Percentiles rank a stretch among this genome's conserved stretches.
Evolutionary conservation across 1,140 invertebrate species (phyloP).

Genomic region (Drosophila lacteicornis): DNA sequence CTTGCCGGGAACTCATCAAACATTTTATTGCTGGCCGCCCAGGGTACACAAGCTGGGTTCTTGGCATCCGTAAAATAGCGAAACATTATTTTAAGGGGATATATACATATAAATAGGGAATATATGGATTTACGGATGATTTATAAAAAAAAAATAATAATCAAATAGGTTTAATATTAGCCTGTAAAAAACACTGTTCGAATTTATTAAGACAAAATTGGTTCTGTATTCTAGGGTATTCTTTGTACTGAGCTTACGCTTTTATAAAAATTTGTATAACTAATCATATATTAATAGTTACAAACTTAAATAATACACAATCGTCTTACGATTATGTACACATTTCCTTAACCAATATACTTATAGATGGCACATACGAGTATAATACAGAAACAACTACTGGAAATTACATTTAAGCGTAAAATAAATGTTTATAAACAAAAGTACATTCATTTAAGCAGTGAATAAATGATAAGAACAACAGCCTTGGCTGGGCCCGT

Average conservation of each 20-base stretch:
- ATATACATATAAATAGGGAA: neutral
- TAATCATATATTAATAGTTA: no score
- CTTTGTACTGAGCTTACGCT: neutral
- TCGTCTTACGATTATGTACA: no score
- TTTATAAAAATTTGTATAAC: neutral
- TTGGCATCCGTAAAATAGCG: slow-evolving; percentile 9
- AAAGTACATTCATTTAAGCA: neutral
- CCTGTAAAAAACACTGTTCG: no score
- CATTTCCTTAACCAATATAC: no score
- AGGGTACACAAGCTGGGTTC: slow-evolving; percentile 7
- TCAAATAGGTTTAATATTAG: neutral
- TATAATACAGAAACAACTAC: no score
- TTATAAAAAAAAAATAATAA: neutral
- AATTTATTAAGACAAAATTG: no score
- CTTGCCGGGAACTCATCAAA: slow-evolving; percentile 29
- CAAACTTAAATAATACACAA: no score
- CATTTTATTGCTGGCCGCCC: slow-evolving; percentile 31
- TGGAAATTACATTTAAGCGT: no score
- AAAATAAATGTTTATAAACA: neutral
- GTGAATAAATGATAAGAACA: neutral
- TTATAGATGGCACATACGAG: no score
- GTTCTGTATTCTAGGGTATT: no score
- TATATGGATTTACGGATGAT: neutral
- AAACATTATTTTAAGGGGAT: slow-evolving; percentile 1
- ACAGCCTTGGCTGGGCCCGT: neutral